These are phyloP conservation scores for Tenualosa thibaudeaui DNA, from an alignment of 2,797 vertebrate species.

Conservation along the genomic window DNA sequence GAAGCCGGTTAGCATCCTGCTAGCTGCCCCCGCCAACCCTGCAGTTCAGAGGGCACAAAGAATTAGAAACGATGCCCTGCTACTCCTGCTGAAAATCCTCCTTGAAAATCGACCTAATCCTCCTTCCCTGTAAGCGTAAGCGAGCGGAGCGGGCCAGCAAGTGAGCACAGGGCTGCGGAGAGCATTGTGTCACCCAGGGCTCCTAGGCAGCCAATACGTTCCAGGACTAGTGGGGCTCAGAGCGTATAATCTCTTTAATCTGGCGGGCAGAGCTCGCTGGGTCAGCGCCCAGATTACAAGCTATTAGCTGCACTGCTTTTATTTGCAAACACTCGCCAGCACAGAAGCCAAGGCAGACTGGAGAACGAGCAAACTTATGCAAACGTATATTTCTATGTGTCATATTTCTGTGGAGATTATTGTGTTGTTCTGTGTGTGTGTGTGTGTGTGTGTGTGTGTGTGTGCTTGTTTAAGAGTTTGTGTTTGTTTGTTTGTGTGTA, in stretches of 20 bases:
- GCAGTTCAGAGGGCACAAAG: conserved; percentile 54
- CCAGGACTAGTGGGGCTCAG: conserved; percentile 39
- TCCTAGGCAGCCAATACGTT: conserved; percentile 15
- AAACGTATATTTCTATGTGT: not conserved
- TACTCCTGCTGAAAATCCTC: conserved; percentile 57
- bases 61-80: conserved; percentile 57
- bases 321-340: conserved; percentile 47
- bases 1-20: conserved; percentile 17
- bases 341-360: not conserved
- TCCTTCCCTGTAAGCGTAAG: conserved; percentile 43
- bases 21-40: conserved; percentile 10
- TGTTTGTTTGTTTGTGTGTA: not conserved
- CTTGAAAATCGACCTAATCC: conserved; percentile 66
- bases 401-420: not conserved
- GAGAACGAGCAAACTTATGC: not conserved
- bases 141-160: no score
- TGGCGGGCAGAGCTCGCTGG: conserved; percentile 56
- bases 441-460: not conserved
- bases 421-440: not conserved
- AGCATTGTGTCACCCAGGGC: conserved; percentile 7
- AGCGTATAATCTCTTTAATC: conserved; percentile 70
- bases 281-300: conserved; percentile 63
- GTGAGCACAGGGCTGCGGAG: not conserved
- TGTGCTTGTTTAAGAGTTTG: not conserved
- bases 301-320: conserved; percentile 44